Percentiles rank a stretch among this genome's conserved stretches.
Evolutionary conservation across 2,113 vertebrate genomes (phyloP).

Genomic region (Brevimyrus niger): DNA sequence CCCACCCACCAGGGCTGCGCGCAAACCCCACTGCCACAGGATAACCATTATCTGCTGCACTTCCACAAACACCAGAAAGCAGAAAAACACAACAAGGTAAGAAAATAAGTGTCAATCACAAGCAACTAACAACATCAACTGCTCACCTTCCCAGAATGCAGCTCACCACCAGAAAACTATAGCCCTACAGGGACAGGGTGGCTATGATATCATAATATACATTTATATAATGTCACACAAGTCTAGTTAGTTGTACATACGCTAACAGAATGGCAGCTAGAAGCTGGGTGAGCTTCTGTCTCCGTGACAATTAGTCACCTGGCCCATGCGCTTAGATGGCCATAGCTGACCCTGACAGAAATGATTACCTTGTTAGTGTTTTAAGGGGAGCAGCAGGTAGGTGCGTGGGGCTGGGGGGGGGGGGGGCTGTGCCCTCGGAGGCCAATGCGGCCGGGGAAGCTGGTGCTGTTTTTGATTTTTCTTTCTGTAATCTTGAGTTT

Average conservation of each 20-base stretch:
- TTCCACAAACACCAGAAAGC: background rate
- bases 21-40: background rate
- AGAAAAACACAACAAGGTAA: background rate
- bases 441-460: background rate
- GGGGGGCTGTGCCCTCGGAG: background rate
- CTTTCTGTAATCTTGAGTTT: background rate
- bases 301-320: background rate
- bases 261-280: background rate
- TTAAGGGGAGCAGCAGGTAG: background rate
- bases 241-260: background rate
- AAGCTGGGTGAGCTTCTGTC: background rate
- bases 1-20: background rate
- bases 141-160: background rate
- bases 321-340: background rate
- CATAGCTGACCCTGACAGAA: background rate
- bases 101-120: background rate
- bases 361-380: background rate
- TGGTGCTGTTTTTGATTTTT: background rate
- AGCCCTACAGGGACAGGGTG: background rate
- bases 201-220: background rate
- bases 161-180: background rate
- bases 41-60: background rate
- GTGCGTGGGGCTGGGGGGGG: background rate
- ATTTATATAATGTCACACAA: background rate
- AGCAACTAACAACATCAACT: background rate